A percentile compares a stretch with the other conserved stretches of the same genome.
phyloP scores from a whole-genome alignment of 2,797 vertebrate species.

The Loris lydekkerianus region DNA sequence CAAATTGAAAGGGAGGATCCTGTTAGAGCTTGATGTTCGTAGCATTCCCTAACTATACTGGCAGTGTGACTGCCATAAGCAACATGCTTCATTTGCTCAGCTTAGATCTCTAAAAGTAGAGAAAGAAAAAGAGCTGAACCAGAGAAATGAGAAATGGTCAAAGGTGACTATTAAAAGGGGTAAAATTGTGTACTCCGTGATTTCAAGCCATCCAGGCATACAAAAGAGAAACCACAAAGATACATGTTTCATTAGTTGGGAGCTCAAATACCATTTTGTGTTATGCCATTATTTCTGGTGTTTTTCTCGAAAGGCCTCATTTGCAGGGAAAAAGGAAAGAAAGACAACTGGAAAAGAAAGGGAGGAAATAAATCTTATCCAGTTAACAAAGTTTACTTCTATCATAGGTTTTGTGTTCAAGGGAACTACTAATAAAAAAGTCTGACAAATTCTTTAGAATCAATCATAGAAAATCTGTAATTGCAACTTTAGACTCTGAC shows the following conservation, averaged over 20 bases:
- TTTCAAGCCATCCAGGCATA: background rate
- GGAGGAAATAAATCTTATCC: background rate
- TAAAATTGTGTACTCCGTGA: background rate
- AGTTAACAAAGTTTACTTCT: conserved; percentile 51
- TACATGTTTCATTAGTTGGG: background rate
- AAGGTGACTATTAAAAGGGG: background rate
- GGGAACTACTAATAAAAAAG: background rate
- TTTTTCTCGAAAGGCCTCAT: conserved; percentile 44
- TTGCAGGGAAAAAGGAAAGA: conserved; percentile 49
- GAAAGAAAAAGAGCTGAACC: background rate
- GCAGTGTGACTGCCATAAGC: background rate
- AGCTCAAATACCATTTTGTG: background rate
- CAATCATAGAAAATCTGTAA: conserved; percentile 18
- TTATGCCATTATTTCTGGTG: background rate
- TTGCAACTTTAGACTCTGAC: background rate
- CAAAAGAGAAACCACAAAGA: background rate
- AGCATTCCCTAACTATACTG: background rate
- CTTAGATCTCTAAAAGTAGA: background rate
- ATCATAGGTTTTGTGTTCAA: conserved; percentile 12
- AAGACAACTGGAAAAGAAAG: background rate
- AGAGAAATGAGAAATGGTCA: background rate
- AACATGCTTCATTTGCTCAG: background rate
- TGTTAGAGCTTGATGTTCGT: background rate
- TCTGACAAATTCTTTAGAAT: conserved; percentile 46
- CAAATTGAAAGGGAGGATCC: background rate